Evolutionary conservation across 1,140 invertebrate genomes (phyloP), one percentile per base, ranked within the genome.

Genomic region (Lycorma delicatula): DNA sequence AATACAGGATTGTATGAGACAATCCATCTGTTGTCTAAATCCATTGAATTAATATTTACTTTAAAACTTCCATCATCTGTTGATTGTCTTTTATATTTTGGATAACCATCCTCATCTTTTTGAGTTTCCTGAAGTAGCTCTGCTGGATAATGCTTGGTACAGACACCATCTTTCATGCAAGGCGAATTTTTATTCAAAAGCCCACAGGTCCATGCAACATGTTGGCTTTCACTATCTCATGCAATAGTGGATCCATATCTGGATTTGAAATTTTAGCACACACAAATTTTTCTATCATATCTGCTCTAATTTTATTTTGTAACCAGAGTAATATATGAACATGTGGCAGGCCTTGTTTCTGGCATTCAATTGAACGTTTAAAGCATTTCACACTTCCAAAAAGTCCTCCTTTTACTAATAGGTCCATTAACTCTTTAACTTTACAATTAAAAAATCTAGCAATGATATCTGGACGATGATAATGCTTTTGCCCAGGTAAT

Each of bases 181-280:
- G 73, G 74, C 52, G 72, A 75, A 56, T 64, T 64, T 16, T 5
- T 60, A 62, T 79, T 79, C 0, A 72, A 36, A 28, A 36, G 4
- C 26, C 74, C 77, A 68, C 75, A 80, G 76, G 77, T 18, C 77
- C 76, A 72, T 80, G 76, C 59, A 78, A 74, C 77, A 78, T 77
- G 54, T 73, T 71, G 53, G 48, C 71, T 7, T 50, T 70, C 18
- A 76, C 63, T 59, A 72, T 65, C 25, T 72, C 67, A 70, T 66
- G 68, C 25, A 79, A 59, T 23, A 54, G 22, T 59, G 66, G 69
- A 68, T 80, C 71, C 47, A 18, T 65, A 36, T 63, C 41, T 29
- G 48, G 48, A 72, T 79, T 70, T 28, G 79, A 77, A 56, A 82
- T 74, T 72, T 81, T 76, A 3, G 75, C 77, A 38, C 58, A 74